Percentiles rank a stretch among this genome's conserved stretches.
Evolutionary conservation across 1,140 invertebrate genomes (phyloP).

Genomic region (Prorops nasuta): DNA sequence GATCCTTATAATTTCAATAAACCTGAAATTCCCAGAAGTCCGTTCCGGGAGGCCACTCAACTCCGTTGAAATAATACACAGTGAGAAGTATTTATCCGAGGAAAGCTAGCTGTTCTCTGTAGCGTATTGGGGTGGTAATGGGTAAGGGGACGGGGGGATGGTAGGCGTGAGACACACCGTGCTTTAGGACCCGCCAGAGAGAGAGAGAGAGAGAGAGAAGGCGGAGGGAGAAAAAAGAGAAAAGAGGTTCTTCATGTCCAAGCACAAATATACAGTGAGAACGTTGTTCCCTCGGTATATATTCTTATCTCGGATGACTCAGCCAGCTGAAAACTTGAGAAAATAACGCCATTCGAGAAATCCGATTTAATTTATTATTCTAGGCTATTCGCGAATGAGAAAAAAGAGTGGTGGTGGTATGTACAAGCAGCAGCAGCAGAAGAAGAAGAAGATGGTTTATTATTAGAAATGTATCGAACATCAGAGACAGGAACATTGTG

Average conservation of each 20-base stretch:
- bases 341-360: no score
- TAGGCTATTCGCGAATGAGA: no score
- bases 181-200: constrained; percentile 5
- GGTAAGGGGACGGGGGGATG: constrained; percentile 10
- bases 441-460: no score
- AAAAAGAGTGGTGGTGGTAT: no score
- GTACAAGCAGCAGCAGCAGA: no score
- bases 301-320: background rate
- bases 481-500: no score
- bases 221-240: constrained; percentile 18
- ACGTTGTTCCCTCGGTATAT: constrained; percentile 15
- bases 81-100: constrained; percentile 31
- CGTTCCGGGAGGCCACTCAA: constrained; percentile 27
- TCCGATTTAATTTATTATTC: no score
- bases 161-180: constrained; percentile 2
- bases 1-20: no score
- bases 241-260: constrained; percentile 25
- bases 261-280: constrained; percentile 30
- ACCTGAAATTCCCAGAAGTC: no score
- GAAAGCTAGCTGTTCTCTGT: constrained; percentile 19
- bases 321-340: no score
- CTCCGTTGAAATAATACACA: constrained; percentile 32
- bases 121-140: no score
- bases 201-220: constrained; percentile 14
- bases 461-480: no score